Base-by-base conservation (phyloP, 2,113 vertebrate genomes). In the Hemibagrus wyckioides region DNA sequence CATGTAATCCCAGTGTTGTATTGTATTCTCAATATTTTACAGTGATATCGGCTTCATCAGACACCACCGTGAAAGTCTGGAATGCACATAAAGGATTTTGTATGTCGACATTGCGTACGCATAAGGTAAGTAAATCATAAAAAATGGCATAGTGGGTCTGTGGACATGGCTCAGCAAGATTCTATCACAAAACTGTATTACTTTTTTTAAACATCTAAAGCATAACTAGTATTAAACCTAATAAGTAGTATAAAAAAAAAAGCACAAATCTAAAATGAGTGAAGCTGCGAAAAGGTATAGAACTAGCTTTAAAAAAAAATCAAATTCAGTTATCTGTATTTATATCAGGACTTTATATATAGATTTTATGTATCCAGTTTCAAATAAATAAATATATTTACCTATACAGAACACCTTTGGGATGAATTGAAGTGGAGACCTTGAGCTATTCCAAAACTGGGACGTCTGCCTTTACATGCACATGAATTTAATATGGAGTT, bases 1-100 rank as follows among this genome's bases (percentile, higher is more conserved):
- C 2, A 0, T 63, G 21, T 36, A 77, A 85, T 36, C 57, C 9
- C 41, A 39, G 30, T 56, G 30, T 54, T 77, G 6, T 30, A 3
- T 85, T 85, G 77, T 92, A 92, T 85, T 91, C 84, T 93, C 88
- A 21, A 39, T 57, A 6, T 56, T 36, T 81, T 57, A 59, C 91
- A 99, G 98, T 99, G 93, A 99, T 99, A 94, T 99, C 98, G 87
- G 98, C 98, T 69, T 99, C 98, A 69, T 99, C 98, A 1, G 98
- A 99, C 90, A 99, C 98, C 1, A 99, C 98, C 57, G 98, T 99
- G 54, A 99, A 99, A 96, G 98, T 99, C 36, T 99, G 98, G 98
- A 99, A 99, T 30, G 98, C 98, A 6, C 98, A 99, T 89, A 99
- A 99, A 93, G 98, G 98, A 8, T 99, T 99, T 95, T 99, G 98